These are phyloP conservation scores for Papilio elwesi DNA, from an alignment of 2,888 invertebrate species.

Conservation along the genomic window DNA sequence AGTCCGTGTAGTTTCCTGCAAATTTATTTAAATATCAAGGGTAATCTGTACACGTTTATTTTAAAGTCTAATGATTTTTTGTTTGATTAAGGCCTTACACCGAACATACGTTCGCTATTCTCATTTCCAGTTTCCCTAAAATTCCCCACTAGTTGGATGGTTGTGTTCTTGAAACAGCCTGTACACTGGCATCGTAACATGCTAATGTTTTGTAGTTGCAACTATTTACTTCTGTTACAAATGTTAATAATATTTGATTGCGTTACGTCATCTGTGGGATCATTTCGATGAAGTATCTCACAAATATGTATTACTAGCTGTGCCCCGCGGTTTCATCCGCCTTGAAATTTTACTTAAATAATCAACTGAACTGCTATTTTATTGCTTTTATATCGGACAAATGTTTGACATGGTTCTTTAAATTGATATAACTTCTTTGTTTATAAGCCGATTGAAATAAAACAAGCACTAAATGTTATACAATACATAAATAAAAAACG, in stretches of 20 bases:
- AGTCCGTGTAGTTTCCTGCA: background rate
- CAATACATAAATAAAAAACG: no score
- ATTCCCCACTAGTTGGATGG: background rate
- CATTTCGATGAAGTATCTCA: background rate
- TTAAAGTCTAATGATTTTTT: background rate
- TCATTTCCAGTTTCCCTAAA: no score
- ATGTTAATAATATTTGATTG: constrained; percentile 5
- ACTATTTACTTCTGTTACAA: background rate
- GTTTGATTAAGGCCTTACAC: no score
- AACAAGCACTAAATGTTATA: no score
- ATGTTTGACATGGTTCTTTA: no score
- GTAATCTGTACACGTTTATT: background rate
- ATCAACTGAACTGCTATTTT: no score
- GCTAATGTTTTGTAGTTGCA: constrained; percentile 21
- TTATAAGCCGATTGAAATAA: no score
- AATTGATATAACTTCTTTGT: no score
- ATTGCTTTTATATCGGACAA: no score
- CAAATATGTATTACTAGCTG: no score
- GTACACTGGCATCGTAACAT: background rate
- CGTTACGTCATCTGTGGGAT: constrained; percentile 15
- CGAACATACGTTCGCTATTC: no score
- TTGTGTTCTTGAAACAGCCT: constrained; percentile 18
- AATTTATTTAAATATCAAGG: constrained; percentile 9
- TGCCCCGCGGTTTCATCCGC: no score
- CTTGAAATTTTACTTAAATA: background rate